These are phyloP conservation scores for Abrostola tripartita DNA, from an alignment of 2,888 invertebrate genomes.

Conservation along the genomic window DNA sequence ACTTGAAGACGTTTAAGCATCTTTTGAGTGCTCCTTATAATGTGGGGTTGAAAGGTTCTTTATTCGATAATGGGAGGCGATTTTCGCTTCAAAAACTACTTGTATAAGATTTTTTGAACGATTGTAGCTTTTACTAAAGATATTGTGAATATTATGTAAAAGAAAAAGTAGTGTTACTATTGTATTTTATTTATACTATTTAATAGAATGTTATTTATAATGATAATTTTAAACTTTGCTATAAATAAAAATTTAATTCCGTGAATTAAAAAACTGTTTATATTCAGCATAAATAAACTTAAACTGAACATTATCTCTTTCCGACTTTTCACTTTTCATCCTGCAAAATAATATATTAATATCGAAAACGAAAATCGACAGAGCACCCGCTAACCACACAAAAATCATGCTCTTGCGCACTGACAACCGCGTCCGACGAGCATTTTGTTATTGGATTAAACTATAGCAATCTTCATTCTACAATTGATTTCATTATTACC, in stretches of 20 bases:
- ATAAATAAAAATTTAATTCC: too few relatives aligned
- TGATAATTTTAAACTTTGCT: too few relatives aligned
- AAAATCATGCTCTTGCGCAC: conserved; percentile 55
- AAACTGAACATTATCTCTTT: too few relatives aligned
- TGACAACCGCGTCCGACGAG: conserved; percentile 62
- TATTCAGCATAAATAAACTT: too few relatives aligned
- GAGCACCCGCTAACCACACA: conserved; percentile 32
- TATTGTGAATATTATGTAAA: too few relatives aligned
- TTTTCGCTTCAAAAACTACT: background rate
- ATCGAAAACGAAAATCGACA: conserved; percentile 35
- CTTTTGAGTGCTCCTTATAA: conserved; percentile 68
- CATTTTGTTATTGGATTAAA: conserved; percentile 69
- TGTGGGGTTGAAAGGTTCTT: conserved; percentile 36
- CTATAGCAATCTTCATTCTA: conserved; percentile 42
- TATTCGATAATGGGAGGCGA: conserved; percentile 13
- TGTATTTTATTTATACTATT: too few relatives aligned
- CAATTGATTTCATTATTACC: background rate
- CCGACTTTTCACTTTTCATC: too few relatives aligned
- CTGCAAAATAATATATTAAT: conserved; percentile 10
- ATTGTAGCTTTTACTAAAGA: too few relatives aligned
- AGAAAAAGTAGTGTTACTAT: too few relatives aligned
- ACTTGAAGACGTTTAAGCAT: conserved; percentile 67
- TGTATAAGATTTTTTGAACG: too few relatives aligned
- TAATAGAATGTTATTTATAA: too few relatives aligned
- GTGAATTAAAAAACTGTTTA: too few relatives aligned